phyloP scores from a whole-genome alignment of 2,888 invertebrate genomes.

The Oligia latruncula region DNA sequence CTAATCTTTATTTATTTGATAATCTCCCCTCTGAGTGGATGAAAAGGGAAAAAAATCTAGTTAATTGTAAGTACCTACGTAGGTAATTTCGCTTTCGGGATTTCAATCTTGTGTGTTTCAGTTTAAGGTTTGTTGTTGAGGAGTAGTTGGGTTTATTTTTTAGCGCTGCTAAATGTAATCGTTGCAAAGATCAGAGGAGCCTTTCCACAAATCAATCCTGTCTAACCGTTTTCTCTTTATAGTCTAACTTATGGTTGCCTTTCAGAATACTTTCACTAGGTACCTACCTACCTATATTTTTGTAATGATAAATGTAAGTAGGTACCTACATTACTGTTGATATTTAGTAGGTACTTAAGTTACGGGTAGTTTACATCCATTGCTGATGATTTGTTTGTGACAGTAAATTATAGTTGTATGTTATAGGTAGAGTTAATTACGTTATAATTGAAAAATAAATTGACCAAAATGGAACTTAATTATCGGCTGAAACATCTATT shows the following conservation, averaged over 20 bases:
- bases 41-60: conserved; percentile 46
- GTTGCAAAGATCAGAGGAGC: conserved; percentile 53
- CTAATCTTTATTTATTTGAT: conserved; percentile 68
- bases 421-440: not conserved
- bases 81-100: conserved; percentile 1
- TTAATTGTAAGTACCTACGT: conserved; percentile 45
- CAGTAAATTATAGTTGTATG: not conserved
- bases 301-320: no score
- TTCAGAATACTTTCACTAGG: conserved; percentile 2
- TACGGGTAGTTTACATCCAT: not conserved
- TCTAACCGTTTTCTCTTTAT: conserved; percentile 36
- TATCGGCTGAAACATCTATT: no score
- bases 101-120: not conserved
- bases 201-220: conserved; percentile 64
- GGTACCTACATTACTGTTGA: no score
- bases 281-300: no score
- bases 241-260: conserved; percentile 44
- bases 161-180: conserved; percentile 53
- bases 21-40: conserved; percentile 55
- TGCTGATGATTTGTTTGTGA: no score
- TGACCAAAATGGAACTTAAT: not conserved
- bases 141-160: conserved; percentile 36
- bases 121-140: conserved; percentile 28
- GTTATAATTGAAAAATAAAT: not conserved
- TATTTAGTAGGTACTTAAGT: not conserved